Percentiles rank a stretch among this genome's conserved stretches.
These are phyloP conservation scores for Limnothrissa miodon DNA, from an alignment of 2,113 vertebrate genomes.

Conservation along the genomic window DNA sequence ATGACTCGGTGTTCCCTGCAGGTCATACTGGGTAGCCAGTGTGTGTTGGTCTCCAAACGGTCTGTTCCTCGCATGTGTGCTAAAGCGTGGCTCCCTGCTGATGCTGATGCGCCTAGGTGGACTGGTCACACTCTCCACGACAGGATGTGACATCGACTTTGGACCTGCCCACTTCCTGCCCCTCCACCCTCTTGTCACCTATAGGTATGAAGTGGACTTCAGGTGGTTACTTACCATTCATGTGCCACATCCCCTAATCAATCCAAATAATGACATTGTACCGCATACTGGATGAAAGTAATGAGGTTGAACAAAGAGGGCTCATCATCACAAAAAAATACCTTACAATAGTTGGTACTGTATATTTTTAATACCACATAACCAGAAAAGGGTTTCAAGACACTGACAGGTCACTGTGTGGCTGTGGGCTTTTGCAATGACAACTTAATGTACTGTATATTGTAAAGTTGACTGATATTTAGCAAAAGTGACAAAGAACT, in stretches of 20 bases:
- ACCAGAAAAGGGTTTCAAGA: not conserved
- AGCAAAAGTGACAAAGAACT: too few species aligned
- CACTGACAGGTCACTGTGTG: not conserved
- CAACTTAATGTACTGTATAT: not conserved
- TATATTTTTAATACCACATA: not conserved
- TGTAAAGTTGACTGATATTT: too few species aligned
- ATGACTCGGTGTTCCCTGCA: slow-evolving; percentile 52
- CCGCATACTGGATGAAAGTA: too few species aligned
- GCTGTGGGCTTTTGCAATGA: not conserved
- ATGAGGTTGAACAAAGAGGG: too few species aligned
- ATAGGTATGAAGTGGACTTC: slow-evolving; percentile 70
- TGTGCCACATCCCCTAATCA: not conserved
- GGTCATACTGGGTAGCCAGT: slow-evolving; percentile 92
- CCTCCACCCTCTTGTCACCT: slow-evolving; percentile 89
- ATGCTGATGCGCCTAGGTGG: slow-evolving; percentile 84
- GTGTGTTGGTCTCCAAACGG: slow-evolving; percentile 84
- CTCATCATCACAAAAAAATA: too few species aligned
- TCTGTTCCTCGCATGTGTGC: slow-evolving; percentile 88
- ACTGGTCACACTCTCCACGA: slow-evolving; percentile 80
- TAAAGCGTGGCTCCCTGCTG: slow-evolving; percentile 89
- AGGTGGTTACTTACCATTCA: not conserved
- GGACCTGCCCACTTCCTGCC: slow-evolving; percentile 93
- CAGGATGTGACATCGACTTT: slow-evolving; percentile 89
- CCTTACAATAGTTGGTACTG: too few species aligned
- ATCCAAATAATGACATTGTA: not conserved